Conservation (phyloP, 2,888 invertebrate genomes). For the Sphaerophoria rueppellii region DNA sequence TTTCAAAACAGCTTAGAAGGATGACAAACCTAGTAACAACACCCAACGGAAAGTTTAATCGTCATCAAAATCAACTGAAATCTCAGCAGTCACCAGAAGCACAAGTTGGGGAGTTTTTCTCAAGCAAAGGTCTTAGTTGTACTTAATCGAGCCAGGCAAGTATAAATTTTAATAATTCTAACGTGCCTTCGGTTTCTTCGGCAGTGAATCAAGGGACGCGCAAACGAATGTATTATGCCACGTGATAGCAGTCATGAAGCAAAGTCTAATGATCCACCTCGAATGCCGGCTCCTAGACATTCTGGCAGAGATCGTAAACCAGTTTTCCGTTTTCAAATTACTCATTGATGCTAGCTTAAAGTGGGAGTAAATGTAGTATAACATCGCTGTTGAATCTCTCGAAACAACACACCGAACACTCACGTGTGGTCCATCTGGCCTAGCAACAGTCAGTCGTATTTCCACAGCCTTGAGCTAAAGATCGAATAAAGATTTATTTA, state of each 20-base stretch:
- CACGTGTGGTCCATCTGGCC: neutral
- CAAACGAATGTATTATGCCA: neutral
- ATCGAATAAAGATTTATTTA: too few species aligned
- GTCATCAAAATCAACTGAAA: slow-evolving; percentile 13
- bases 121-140: neutral
- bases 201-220: neutral
- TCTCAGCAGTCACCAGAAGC: slow-evolving; percentile 4
- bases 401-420: neutral
- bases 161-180: slow-evolving; percentile 4
- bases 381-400: neutral
- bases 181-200: slow-evolving; percentile 4
- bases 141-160: neutral
- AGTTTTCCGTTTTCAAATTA: slow-evolving; percentile 1
- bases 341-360: slow-evolving; percentile 9
- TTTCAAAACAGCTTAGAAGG: slow-evolving; percentile 8
- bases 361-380: slow-evolving; percentile 11
- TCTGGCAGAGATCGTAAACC: slow-evolving; percentile 6
- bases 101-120: neutral
- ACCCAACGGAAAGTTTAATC: slow-evolving; percentile 1
- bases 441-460: too few species aligned
- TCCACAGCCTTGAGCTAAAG: too few species aligned
- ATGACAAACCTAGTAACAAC: slow-evolving; percentile 1
- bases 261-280: neutral
- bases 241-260: neutral
- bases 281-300: neutral